Evolutionary conservation across 2,113 vertebrate genomes (phyloP), one percentile per base, ranked within the genome.

Genomic region (Dasypus novemcinctus): DNA sequence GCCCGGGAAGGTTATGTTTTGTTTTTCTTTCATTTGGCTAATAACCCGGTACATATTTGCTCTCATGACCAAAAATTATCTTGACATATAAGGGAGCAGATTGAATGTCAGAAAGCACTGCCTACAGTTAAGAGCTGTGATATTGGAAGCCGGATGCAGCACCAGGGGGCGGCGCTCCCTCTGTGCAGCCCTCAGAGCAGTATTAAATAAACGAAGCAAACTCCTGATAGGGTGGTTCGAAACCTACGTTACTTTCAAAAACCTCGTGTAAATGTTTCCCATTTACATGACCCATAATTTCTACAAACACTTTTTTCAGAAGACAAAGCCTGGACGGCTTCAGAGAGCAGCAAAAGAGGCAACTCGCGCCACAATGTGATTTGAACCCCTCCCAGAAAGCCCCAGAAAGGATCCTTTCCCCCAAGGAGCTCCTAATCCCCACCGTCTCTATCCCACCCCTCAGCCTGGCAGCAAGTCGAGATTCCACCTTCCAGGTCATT

Each of bases 11-110:
- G 89, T 95, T 95, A 93, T 66, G 68, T 90, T 92, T 80, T 94
- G 76, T 92, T 96, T 97, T 91, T 85, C 36, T 95, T 97, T 87
- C 76, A 23, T 92, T 96, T 92, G 80, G 66, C 54, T 82, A 95
- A 97, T 94, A 96, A 96, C 31, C 61, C 46, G 68, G 84, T 96
- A 96, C 95, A 97, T 97, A 96, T 95, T 97, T 97, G 71, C 86
- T 96, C 86, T 95, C 81, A 54, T 91, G 75, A 69, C 91, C 91
- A 88, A 95, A 94, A 94, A 74, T 95, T 31, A 76, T 96, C 87
- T 95, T 86, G 52, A 83, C 92, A 95, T 82, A 33, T 54, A 90
- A 78, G 63, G 69, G 27, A 87, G 46, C 64, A 54, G 57, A 27
- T 36, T 94, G 82, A 91, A 87, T 83, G 87, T 79, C 82, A 83